A percentile compares a stretch with the other conserved stretches of the same genome.
Conservation (phyloP, 2,113 vertebrate species). For the Leptosomus discolor region DNA sequence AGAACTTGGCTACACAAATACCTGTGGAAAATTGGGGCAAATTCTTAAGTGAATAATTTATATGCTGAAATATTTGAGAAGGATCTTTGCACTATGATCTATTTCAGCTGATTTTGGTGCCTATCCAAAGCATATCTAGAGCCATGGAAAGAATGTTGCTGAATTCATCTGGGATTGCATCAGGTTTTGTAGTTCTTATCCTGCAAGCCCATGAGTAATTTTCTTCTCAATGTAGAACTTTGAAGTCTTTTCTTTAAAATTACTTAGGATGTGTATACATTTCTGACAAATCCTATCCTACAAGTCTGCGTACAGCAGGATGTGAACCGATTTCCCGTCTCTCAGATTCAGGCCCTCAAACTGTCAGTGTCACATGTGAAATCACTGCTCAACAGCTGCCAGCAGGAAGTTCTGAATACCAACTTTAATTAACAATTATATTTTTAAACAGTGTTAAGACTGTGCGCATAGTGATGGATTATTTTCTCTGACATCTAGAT, state of each 20-base stretch:
- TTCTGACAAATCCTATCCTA: not conserved
- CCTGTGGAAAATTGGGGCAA: not conserved
- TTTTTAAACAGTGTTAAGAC: not conserved
- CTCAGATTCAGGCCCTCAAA: not conserved
- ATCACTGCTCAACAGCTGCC: not conserved
- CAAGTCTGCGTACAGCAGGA: not conserved
- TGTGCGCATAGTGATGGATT: not conserved
- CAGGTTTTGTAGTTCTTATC: not conserved
- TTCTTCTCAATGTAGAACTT: not conserved
- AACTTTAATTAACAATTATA: not conserved
- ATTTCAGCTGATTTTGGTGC: not conserved
- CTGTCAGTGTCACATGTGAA: not conserved
- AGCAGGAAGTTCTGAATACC: not conserved
- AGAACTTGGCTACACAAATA: not conserved
- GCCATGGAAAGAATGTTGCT: not conserved
- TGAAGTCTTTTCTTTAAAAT: not conserved
- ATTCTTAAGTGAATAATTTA: not conserved
- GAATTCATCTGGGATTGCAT: not conserved
- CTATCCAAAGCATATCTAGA: not conserved
- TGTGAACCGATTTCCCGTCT: not conserved
- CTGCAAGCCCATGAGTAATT: not conserved
- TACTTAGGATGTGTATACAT: not conserved
- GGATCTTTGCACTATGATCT: not conserved
- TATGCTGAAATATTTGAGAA: not conserved
- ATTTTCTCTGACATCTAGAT: not conserved